A percentile compares a stretch with the other conserved stretches of the same genome.
phyloP scores from a whole-genome alignment of 2,888 invertebrate genomes.

The Strigamia transsilvanica region DNA sequence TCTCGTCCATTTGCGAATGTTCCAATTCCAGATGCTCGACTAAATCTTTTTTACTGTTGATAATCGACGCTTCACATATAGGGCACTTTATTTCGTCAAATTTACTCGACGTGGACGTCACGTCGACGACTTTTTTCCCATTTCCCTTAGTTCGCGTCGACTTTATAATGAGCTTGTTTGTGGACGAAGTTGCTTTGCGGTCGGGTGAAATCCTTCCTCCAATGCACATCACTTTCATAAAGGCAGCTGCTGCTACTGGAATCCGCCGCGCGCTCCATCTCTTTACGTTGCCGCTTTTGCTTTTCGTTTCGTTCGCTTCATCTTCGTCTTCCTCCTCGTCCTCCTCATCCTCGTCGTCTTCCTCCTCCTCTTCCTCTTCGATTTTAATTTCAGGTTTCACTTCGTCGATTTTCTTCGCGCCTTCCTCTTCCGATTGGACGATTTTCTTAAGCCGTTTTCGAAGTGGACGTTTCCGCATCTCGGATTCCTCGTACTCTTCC shows the following conservation, averaged over 20 bases:
- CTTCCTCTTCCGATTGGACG: constrained; percentile 40
- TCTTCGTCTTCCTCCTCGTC: neutral
- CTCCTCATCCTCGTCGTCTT: neutral
- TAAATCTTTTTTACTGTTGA: constrained; percentile 46
- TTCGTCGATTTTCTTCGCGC: neutral
- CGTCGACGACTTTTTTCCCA: neutral
- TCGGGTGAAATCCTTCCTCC: constrained; percentile 51
- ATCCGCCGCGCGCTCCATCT: constrained; percentile 38
- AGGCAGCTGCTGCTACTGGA: constrained; percentile 49
- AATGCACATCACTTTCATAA: constrained; percentile 52
- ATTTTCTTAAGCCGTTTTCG: constrained; percentile 51
- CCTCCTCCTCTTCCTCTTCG: neutral
- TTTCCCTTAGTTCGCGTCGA: constrained; percentile 8
- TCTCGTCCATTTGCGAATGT: neutral
- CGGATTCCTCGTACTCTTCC: constrained; percentile 50
- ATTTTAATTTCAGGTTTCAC: constrained; percentile 29
- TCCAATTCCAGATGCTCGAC: constrained; percentile 23
- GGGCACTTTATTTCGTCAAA: constrained; percentile 52
- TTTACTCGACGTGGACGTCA: neutral
- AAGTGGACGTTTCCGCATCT: constrained; percentile 48
- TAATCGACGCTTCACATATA: constrained; percentile 15
- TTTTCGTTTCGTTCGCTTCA: neutral
- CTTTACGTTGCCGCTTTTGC: neutral
- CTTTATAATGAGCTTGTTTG: constrained; percentile 49
- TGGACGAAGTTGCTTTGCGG: constrained; percentile 44